Evolutionary conservation across 2,888 invertebrate genomes (phyloP), one percentile per base, ranked within the genome.

Genomic region (Brachyptera risi): DNA sequence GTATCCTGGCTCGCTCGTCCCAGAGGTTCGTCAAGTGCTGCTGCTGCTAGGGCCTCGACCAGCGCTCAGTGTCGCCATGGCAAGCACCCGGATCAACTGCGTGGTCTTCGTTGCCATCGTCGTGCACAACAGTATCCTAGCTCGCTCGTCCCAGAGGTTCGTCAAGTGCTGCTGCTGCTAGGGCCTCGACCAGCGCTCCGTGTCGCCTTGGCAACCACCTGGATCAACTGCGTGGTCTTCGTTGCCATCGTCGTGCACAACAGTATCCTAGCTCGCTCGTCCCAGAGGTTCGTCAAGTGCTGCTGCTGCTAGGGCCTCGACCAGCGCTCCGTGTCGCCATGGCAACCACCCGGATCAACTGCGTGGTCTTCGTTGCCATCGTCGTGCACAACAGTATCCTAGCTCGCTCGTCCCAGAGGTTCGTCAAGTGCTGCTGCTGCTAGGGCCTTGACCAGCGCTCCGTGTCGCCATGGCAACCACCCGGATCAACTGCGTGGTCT

Each of bases 61-160:
- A n/a, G n/a, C n/a, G n/a, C n/a, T 90, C 57, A 84, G 85, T 60
- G 70, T 89, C 24, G 85, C 88, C 0, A 73, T 91, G 7, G 69
- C 82, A 13, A 74, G 82, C 0, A 79, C 86, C 0, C 88, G 87
- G 86, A 64, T 83, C 0, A 79, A 81, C 23, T 81, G 85, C 0
- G 73, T 75, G 0, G 67, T 79, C 26, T 87, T 86, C 85, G 69
- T 81, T 21, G 65, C 71, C 1, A 77, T 84, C 1, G 31, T 58
- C 21, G 44, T 60, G 19, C 26, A 35, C 24, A 61, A 62, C 31
- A n/a, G n/a, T 23, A 11, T 56, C 4, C 15, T 60, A 35, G 51
- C 51, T 1, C 15, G 51, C 1, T 19, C 27, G 3, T 4, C n/a
- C 5, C 31, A 15, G 2, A 21, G 27, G 27, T 5, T 27, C 2